phyloP scores from a whole-genome alignment of 2,113 vertebrate genomes.

The Pterocles burchelli region DNA sequence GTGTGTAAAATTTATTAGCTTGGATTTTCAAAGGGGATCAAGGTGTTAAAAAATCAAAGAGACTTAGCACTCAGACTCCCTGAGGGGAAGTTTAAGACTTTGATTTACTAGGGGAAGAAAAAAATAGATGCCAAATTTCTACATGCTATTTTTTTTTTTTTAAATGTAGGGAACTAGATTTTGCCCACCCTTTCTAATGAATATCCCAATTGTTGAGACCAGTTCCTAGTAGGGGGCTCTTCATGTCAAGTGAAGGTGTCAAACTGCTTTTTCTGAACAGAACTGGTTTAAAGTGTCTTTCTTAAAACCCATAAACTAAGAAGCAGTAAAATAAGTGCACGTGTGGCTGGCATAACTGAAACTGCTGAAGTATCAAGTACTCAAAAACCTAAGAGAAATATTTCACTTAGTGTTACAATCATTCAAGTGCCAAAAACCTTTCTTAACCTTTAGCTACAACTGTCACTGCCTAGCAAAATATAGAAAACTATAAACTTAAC shows the following conservation, averaged over 20 bases:
- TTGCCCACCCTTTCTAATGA: not conserved
- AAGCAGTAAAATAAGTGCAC: not conserved
- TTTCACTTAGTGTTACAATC: not conserved
- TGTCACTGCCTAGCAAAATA: not conserved
- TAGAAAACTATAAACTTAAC: not conserved
- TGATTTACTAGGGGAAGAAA: not conserved
- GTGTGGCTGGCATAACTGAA: not conserved
- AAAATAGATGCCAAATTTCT: not conserved
- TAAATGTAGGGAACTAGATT: not conserved
- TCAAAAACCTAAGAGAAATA: not conserved
- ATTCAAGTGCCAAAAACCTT: not conserved
- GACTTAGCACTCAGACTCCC: not conserved
- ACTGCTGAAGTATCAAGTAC: not conserved
- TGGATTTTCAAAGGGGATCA: not conserved
- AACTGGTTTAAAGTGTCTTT: not conserved
- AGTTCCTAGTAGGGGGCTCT: not conserved
- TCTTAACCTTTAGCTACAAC: not conserved
- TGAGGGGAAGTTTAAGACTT: not conserved
- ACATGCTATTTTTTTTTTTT: not conserved
- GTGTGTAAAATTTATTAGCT: not conserved
- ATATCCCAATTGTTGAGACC: not conserved
- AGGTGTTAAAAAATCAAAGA: constrained; percentile 10
- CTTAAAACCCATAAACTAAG: not conserved
- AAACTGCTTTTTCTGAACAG: not conserved
- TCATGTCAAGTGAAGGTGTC: not conserved